A percentile compares a stretch with the other conserved stretches of the same genome.
Evolutionary conservation across 2,113 vertebrate species (phyloP).

Genomic region (Tor tambroides): DNA sequence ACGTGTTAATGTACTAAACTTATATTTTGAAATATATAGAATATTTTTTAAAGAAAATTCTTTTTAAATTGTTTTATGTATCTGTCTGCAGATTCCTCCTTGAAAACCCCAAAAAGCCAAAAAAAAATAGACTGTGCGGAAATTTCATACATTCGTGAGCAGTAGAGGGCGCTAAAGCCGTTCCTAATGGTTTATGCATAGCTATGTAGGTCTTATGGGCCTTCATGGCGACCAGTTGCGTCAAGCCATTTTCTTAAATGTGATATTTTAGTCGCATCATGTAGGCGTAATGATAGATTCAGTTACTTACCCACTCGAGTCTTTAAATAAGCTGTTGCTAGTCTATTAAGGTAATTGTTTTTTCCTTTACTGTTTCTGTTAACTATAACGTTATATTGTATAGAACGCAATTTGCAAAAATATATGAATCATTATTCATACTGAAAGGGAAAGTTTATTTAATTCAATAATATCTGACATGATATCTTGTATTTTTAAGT

Average conservation of each 20-base stretch:
- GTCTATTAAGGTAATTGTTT: neutral
- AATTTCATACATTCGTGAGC: neutral
- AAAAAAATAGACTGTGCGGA: too few relatives aligned
- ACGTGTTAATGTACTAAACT: too few relatives aligned
- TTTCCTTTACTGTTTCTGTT: neutral
- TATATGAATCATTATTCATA: neutral
- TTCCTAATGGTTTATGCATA: neutral
- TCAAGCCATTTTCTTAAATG: neutral
- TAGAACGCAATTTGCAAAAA: neutral
- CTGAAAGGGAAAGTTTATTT: neutral
- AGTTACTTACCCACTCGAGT: neutral
- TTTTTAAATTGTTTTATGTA: too few relatives aligned
- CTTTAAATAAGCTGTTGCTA: neutral
- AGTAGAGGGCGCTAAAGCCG: conserved; percentile 4
- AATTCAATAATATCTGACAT: neutral
- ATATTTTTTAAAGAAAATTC: too few relatives aligned
- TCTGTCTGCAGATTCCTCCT: too few relatives aligned
- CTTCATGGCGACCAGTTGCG: neutral
- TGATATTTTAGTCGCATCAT: neutral
- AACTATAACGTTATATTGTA: neutral
- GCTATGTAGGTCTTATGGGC: too few relatives aligned
- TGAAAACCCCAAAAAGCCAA: too few relatives aligned
- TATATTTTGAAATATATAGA: too few relatives aligned
- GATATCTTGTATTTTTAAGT: too few relatives aligned
- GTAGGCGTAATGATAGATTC: neutral